Conservation (phyloP, 2,113 vertebrate genomes). For the Acrocephalus arundinaceus region DNA sequence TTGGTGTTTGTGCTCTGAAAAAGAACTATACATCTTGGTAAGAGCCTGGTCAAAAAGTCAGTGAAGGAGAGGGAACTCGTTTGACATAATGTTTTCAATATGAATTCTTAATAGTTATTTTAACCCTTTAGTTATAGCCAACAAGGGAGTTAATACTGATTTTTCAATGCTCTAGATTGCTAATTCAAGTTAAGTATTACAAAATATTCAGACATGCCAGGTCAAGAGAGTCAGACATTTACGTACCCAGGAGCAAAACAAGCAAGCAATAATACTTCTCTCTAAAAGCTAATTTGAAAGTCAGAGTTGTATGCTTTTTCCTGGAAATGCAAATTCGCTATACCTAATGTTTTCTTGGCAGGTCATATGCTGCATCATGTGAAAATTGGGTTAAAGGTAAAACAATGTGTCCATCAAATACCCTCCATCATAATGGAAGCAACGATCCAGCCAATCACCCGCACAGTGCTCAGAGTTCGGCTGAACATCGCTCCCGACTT, state of each 20-base stretch:
- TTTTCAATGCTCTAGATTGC: constrained; percentile 70
- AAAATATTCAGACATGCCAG: constrained; percentile 75
- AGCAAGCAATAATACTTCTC: constrained; percentile 60
- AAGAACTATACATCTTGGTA: neutral
- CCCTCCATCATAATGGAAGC: constrained; percentile 93
- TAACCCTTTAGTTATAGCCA: constrained; percentile 55
- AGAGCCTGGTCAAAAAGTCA: constrained; percentile 25
- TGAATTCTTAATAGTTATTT: constrained; percentile 65
- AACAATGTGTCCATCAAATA: constrained; percentile 96
- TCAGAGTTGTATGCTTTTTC: constrained; percentile 59
- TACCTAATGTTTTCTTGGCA: constrained; percentile 73
- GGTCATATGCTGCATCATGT: constrained; percentile 98
- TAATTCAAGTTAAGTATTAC: constrained; percentile 80
- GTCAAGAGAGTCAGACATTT: constrained; percentile 77
- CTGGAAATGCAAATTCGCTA: constrained; percentile 59
- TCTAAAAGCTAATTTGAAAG: constrained; percentile 71
- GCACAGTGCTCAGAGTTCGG: constrained; percentile 91
- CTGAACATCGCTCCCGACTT: constrained; percentile 89
- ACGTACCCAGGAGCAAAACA: constrained; percentile 68
- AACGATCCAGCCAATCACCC: constrained; percentile 94
- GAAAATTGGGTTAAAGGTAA: constrained; percentile 93
- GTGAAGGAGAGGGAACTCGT: neutral
- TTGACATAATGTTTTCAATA: constrained; percentile 33
- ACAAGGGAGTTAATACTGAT: constrained; percentile 33
- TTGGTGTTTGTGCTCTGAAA: neutral